Conservation (phyloP, 2,888 invertebrate genomes). For the Diloba caeruleocephala region DNA sequence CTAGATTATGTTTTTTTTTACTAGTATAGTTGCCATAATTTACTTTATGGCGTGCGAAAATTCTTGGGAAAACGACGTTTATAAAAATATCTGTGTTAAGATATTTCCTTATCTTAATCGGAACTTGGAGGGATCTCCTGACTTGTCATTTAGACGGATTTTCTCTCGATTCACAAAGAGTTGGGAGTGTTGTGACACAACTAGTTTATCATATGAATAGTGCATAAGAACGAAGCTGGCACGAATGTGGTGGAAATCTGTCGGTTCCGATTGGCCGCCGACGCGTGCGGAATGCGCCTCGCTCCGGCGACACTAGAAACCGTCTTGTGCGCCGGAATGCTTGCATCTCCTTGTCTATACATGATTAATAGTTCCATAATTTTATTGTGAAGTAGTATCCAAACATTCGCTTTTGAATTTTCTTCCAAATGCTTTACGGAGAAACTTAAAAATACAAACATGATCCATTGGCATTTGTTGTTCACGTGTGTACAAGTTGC, state of each 20-base stretch:
- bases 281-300: constrained; percentile 82
- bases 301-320: constrained; percentile 82
- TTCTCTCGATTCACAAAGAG: constrained; percentile 21
- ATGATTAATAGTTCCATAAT: constrained; percentile 40
- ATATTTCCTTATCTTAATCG: not conserved
- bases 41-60: too few relatives aligned
- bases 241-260: constrained; percentile 70
- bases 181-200: constrained; percentile 35
- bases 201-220: constrained; percentile 51
- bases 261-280: constrained; percentile 83
- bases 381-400: constrained; percentile 13
- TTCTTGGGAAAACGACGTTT: too few relatives aligned
- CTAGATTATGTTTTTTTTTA: too few relatives aligned
- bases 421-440: not conserved
- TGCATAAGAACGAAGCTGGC: constrained; percentile 49
- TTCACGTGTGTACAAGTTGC: too few relatives aligned
- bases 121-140: not conserved
- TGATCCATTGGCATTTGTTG: too few relatives aligned
- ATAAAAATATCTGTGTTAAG: too few relatives aligned
- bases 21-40: too few relatives aligned
- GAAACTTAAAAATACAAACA: not conserved
- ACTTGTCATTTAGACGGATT: constrained; percentile 10
- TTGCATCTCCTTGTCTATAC: constrained; percentile 62
- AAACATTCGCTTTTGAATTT: constrained; percentile 1
- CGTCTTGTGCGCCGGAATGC: constrained; percentile 66